Conservation (phyloP, 1,140 invertebrate genomes). For the Halesus radiatus region DNA sequence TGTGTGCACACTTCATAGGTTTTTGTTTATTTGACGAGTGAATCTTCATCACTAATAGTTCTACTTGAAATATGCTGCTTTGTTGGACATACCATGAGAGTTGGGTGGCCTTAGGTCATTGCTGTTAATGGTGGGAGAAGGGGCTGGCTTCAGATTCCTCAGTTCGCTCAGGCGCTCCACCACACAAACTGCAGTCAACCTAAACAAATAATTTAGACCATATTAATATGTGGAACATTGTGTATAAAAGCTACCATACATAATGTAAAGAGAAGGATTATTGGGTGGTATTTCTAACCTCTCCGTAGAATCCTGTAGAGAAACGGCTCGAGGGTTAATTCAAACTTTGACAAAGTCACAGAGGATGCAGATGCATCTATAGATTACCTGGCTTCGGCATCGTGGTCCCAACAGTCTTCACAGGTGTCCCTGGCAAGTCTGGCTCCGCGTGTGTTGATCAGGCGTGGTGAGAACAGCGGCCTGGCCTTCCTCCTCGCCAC, state of each 20-base stretch:
- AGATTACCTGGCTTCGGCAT: conserved; percentile 88
- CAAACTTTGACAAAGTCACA: no score
- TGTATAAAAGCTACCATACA: no score
- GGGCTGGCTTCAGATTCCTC: conserved; percentile 70
- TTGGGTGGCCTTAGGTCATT: conserved; percentile 53
- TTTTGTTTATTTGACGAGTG: no score
- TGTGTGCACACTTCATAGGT: no score
- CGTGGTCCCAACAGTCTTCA: conserved; percentile 95
- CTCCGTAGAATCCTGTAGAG: no score
- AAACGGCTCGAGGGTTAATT: no score
- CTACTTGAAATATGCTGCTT: no score
- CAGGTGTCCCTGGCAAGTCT: conserved; percentile 88
- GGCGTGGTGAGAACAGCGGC: conserved; percentile 79
- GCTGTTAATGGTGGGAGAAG: conserved; percentile 60
- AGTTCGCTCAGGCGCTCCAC: conserved; percentile 88
- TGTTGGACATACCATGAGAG: conserved; percentile 37
- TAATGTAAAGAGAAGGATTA: no score
- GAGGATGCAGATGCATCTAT: no score
- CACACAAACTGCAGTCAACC: conserved; percentile 90
- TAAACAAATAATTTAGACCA: conserved; percentile 45
- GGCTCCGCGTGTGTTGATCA: conserved; percentile 71
- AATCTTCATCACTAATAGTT: no score
- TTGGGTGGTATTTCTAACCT: no score
- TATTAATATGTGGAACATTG: no score
- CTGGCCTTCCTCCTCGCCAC: conserved; percentile 89